Conservation (phyloP, 2,113 vertebrate genomes). For the Ardeotis arabs region DNA sequence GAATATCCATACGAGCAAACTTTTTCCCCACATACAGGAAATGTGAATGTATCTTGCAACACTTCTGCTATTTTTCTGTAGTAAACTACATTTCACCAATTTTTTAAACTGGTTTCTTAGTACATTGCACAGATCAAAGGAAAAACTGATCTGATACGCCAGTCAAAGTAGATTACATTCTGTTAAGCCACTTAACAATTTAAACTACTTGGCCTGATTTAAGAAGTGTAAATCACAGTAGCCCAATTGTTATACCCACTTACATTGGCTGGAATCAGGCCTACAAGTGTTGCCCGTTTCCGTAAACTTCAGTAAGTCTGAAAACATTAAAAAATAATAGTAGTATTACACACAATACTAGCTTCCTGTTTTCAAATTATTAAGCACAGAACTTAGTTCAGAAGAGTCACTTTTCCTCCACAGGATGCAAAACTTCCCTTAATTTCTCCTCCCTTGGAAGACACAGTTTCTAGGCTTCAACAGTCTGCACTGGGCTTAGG, state of each 20-base stretch:
- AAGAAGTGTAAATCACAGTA: background rate
- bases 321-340: background rate
- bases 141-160: background rate
- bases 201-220: constrained; percentile 10
- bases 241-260: background rate
- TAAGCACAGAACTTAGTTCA: background rate
- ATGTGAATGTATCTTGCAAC: background rate
- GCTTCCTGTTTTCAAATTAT: background rate
- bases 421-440: background rate
- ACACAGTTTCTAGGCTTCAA: background rate
- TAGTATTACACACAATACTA: background rate
- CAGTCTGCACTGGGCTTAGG: background rate
- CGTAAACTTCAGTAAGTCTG: background rate
- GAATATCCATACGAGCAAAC: background rate
- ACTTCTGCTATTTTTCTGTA: background rate
- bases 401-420: background rate
- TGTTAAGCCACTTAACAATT: constrained; percentile 27
- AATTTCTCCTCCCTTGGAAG: background rate
- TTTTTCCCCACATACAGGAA: background rate
- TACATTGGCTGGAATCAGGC: background rate
- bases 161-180: background rate
- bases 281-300: background rate
- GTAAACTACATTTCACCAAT: background rate
- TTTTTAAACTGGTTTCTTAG: background rate
- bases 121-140: background rate